Evolutionary conservation across 2,888 invertebrate species (phyloP).

Genomic region (Cheilosia impressa): DNA sequence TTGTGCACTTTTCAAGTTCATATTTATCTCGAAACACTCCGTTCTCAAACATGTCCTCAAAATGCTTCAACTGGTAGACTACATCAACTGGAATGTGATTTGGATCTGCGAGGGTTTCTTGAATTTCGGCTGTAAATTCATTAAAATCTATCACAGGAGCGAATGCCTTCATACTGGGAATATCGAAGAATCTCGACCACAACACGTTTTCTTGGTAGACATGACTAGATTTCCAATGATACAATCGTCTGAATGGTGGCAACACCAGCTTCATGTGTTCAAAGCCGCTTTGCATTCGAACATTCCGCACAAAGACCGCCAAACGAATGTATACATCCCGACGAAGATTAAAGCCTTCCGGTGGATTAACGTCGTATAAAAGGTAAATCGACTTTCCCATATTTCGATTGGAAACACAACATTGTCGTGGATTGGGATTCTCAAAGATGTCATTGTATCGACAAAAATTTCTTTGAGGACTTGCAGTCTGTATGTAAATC

Average conservation of each 20-base stretch:
- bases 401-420: conserved; percentile 21
- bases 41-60: conserved; percentile 91
- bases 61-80: conserved; percentile 93
- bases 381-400: conserved; percentile 85
- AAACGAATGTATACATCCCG: conserved; percentile 98
- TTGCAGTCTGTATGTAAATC: conserved; percentile 51
- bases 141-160: conserved; percentile 92
- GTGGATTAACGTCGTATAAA: conserved; percentile 96
- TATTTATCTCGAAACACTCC: conserved; percentile 93
- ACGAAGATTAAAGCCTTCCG: conserved; percentile 98
- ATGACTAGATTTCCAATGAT: conserved; percentile 92
- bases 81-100: conserved; percentile 87
- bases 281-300: conserved; percentile 84
- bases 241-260: conserved; percentile 95
- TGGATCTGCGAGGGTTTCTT: conserved; percentile 76
- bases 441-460: conserved; percentile 38
- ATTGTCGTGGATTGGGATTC: conserved; percentile 32
- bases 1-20: conserved; percentile 85
- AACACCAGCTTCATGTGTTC: conserved; percentile 88
- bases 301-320: conserved; percentile 91
- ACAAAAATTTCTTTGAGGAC: conserved; percentile 46
- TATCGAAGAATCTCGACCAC: conserved; percentile 95
- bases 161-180: conserved; percentile 90
- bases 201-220: conserved; percentile 86
- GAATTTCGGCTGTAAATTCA: conserved; percentile 89